These are phyloP conservation scores for Antheraea assamensis DNA, from an alignment of 2,888 invertebrate genomes.

Conservation along the genomic window DNA sequence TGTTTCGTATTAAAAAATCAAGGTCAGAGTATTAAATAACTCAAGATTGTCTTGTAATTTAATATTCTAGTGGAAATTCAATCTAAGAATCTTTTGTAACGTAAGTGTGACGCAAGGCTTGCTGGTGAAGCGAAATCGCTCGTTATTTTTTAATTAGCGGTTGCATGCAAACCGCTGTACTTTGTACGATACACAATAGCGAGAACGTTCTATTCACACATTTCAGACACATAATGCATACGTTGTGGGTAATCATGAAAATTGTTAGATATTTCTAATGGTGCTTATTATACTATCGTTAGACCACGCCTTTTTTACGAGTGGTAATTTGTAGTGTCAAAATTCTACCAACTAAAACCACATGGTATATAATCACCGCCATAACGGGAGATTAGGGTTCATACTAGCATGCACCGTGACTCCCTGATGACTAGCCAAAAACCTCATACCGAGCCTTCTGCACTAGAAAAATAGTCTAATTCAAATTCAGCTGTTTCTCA, in stretches of 20 bases:
- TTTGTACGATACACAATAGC: not conserved
- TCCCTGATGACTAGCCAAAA: no score
- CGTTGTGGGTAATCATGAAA: not conserved
- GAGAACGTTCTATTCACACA: slow-evolving; percentile 6
- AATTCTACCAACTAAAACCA: no score
- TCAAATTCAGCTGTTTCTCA: no score
- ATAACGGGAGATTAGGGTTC: no score
- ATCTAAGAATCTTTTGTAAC: slow-evolving; percentile 7
- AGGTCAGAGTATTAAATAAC: not conserved
- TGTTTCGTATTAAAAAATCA: not conserved
- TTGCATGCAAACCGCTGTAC: slow-evolving; percentile 3
- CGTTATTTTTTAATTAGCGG: slow-evolving; percentile 16
- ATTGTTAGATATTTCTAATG: not conserved
- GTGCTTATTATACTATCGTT: not conserved
- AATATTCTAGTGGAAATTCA: not conserved
- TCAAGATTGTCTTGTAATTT: not conserved
- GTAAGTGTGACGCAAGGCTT: slow-evolving; percentile 3
- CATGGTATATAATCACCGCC: no score
- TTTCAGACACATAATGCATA: not conserved
- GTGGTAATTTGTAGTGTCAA: no score
- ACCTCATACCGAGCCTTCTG: no score
- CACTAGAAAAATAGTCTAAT: no score
- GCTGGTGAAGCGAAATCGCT: slow-evolving; percentile 8
- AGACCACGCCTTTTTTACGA: not conserved
- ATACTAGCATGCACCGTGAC: no score